Base-by-base conservation (phyloP, 2,888 invertebrate genomes). In the Drosophila mercatorum region DNA sequence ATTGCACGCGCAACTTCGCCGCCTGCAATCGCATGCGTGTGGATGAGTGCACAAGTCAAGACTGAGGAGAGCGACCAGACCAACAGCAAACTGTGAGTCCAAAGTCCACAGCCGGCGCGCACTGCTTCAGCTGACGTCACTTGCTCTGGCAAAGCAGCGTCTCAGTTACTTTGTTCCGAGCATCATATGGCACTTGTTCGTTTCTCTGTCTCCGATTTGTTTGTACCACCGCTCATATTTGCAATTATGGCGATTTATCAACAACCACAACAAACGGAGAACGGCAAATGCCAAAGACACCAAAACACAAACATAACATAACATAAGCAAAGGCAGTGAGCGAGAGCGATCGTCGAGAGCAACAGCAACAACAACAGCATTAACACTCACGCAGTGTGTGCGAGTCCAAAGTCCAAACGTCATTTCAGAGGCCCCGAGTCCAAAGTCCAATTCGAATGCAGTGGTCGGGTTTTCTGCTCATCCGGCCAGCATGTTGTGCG, bases 391-490 rank as follows among this genome's bases (percentile, higher is more conserved):
- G 67, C 60, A 72, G 60, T 75, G 85, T 85, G 78, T 86, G 88
- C 70, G 73, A 84, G 89, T 84, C 87, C 87, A 84, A 84, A 84
- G 84, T 84, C 89, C 84, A 83, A 76, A 72, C 70, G 72, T 53
- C 83, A 52, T 74, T 88, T 88, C 72, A 82, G 83, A 76, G 86
- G 53, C 84, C 61, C 64, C 17, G 70, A 69, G 89, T 88, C 77
- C 87, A 84, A 84, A 84, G 88, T 84, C 84, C 89, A 84, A 64
- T 53, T 70, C 57, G 73, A 72, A 64, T 79, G 71, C 82, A 81
- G 44, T 72, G 73, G 78, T 85, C 89, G 89, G 89, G 89, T 89
- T 89, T 85, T 89, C 89, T 81, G 69, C 75, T 78, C 66, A 70
- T 57, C 77, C 77, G 71, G 38, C 74, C 69, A 76, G 66, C 72